Conservation (phyloP, 2,888 invertebrate genomes). For the Stictocephala bisonia region DNA sequence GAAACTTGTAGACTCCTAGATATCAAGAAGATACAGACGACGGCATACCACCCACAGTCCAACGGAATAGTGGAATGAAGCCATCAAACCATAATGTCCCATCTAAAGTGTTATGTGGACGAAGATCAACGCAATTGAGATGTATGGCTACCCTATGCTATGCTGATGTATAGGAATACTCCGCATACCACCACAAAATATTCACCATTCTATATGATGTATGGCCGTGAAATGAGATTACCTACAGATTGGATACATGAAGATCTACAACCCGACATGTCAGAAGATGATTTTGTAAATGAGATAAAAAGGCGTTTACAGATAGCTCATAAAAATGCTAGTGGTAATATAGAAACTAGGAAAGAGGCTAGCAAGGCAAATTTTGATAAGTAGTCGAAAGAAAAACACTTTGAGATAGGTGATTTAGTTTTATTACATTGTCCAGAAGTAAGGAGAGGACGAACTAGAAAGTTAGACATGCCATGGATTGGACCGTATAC, state of each 20-base stretch:
- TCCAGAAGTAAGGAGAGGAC: not conserved
- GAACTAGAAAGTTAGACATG: not conserved
- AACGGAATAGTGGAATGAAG: conserved; percentile 61
- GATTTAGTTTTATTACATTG: not conserved
- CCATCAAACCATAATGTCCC: conserved; percentile 60
- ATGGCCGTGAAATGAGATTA: conserved; percentile 47
- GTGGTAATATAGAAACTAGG: not conserved
- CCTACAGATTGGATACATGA: conserved; percentile 10
- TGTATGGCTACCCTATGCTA: conserved; percentile 58
- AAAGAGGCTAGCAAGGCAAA: not conserved
- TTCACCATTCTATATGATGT: conserved; percentile 49
- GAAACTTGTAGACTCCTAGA: conserved; percentile 49
- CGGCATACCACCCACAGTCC: conserved; percentile 60
- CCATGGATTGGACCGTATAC: not conserved
- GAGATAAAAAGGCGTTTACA: conserved; percentile 9
- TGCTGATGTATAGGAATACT: conserved; percentile 59
- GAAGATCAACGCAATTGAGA: conserved; percentile 61
- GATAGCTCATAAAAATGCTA: not conserved
- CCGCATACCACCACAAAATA: conserved; percentile 57
- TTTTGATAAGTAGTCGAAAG: not conserved
- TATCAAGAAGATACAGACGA: conserved; percentile 43
- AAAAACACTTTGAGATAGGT: not conserved
- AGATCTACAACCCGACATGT: conserved; percentile 1
- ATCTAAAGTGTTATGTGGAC: conserved; percentile 60
- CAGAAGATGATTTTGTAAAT: conserved; percentile 2